Conservation (phyloP, 2,888 invertebrate genomes). For the Autographa gamma region DNA sequence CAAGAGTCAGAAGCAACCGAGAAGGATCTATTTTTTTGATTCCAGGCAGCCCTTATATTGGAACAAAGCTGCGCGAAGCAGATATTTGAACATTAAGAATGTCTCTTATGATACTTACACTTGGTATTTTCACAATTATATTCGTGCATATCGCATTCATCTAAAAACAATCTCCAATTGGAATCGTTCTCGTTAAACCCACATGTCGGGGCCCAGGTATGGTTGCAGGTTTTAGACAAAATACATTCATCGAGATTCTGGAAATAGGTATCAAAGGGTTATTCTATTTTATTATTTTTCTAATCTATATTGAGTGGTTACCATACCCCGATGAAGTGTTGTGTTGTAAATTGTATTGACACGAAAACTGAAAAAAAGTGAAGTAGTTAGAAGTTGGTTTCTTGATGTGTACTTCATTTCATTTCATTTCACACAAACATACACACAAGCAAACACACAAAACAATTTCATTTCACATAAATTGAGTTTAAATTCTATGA, state of each 20-base stretch:
- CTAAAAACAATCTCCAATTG: conserved; percentile 67
- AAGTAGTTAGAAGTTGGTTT: background rate
- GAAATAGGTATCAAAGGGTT: conserved; percentile 47
- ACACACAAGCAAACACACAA: no score
- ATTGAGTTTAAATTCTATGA: no score
- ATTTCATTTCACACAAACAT: no score
- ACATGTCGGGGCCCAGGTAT: conserved; percentile 70
- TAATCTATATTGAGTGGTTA: background rate
- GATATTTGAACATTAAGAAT: background rate
- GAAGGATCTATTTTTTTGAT: no score
- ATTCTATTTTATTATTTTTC: background rate
- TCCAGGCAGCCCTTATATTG: background rate
- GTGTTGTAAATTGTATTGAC: conserved; percentile 27
- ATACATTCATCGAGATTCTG: conserved; percentile 69
- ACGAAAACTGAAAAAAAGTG: conserved; percentile 38
- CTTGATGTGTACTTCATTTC: background rate
- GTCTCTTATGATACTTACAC: conserved; percentile 58
- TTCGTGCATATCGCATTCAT: conserved; percentile 77
- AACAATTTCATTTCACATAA: no score
- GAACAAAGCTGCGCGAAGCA: background rate
- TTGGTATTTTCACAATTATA: conserved; percentile 73
- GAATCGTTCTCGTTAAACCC: conserved; percentile 58
- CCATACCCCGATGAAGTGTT: conserved; percentile 44
- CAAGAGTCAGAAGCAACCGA: no score
- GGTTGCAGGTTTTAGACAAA: conserved; percentile 71